phyloP scores from a whole-genome alignment of 2,888 invertebrate genomes.

The Spilosoma lubricipeda region DNA sequence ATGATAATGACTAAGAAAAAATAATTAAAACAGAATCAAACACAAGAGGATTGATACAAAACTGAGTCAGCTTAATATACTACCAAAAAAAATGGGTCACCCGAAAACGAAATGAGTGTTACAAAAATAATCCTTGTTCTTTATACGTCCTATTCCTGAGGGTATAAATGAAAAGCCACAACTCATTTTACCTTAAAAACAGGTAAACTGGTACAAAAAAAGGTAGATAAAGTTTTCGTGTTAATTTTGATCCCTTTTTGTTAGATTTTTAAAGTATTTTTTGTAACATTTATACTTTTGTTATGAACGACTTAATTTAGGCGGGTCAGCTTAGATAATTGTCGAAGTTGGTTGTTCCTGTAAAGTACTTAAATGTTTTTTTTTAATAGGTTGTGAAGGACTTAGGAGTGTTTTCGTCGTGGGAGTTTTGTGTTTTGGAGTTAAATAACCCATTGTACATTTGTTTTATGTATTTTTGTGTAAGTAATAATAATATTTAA shows the following conservation, averaged over 20 bases:
- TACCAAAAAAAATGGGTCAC: conserved; percentile 1
- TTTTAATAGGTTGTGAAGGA: conserved; percentile 3
- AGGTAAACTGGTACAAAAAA: conserved; percentile 34
- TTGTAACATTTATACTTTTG: conserved; percentile 23
- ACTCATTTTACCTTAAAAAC: conserved; percentile 21
- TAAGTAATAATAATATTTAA: no score
- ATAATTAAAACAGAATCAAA: background rate
- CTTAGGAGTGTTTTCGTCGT: background rate
- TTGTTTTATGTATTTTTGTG: background rate
- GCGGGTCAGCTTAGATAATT: conserved; percentile 19
- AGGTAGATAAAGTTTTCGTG: conserved; percentile 31
- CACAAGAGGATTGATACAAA: background rate
- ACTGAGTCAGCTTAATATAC: background rate
- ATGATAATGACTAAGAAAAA: background rate
- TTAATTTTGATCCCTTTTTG: conserved; percentile 31
- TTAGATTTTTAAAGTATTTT: conserved; percentile 23
- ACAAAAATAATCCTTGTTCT: conserved; percentile 16
- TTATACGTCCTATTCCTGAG: conserved; percentile 4
- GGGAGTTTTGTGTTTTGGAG: background rate
- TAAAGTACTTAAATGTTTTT: background rate
- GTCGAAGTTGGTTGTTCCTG: conserved; percentile 21
- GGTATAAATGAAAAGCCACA: conserved; percentile 24
- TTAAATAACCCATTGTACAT: background rate
- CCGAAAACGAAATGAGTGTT: conserved; percentile 5
- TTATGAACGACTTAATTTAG: conserved; percentile 32